Base-by-base conservation (phyloP, 2,888 invertebrate genomes). In the Boloria euphrosyne region DNA sequence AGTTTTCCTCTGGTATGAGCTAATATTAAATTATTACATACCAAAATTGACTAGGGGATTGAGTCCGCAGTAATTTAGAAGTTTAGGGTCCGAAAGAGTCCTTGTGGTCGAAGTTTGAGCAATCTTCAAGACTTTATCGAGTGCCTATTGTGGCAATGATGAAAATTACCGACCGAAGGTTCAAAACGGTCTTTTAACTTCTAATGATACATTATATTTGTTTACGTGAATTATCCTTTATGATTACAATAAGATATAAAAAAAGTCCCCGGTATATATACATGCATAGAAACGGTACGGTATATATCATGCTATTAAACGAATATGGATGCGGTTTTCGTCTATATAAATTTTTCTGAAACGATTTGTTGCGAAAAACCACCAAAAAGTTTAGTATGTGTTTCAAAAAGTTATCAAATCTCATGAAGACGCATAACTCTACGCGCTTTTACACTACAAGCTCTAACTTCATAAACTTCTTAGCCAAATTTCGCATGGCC, bases 11-110 rank as follows among this genome's bases (percentile, higher is more conserved):
- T 31, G 31, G 31, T 31, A 31, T 31, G 31, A 27, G n/a, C 16
- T 27, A 27, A 13, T 53, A 53, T 53, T n/a, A 38, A 22, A 57
- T 57, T 57, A 57, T 57, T 44, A 57, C 31, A 10, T 31, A 27
- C 4, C n/a, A 57, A 27, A 57, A 57, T 57, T 22, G 57, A 46
- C 54, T 43, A 54, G n/a, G n/a, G 55, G 14, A 49, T 58, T 58
- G n/a, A 6, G 27, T 47, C 47, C 46, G 58, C 13, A 18, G 17
- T 58, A 49, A 58, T 49, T 58, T 58, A 16, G 16, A 58, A 58
- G 49, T 58, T 58, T 58, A 17, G 58, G 58, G 58, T 49, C 47
- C 31, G 31, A 58, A 58, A 49, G 58, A 46, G 49, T 49, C 31
- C 49, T 47, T 27, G 16, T 17, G 58, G 58, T 49, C 47, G 47